Evolutionary conservation across 2,888 invertebrate species (phyloP).

Genomic region (Linnaemya vulpina): DNA sequence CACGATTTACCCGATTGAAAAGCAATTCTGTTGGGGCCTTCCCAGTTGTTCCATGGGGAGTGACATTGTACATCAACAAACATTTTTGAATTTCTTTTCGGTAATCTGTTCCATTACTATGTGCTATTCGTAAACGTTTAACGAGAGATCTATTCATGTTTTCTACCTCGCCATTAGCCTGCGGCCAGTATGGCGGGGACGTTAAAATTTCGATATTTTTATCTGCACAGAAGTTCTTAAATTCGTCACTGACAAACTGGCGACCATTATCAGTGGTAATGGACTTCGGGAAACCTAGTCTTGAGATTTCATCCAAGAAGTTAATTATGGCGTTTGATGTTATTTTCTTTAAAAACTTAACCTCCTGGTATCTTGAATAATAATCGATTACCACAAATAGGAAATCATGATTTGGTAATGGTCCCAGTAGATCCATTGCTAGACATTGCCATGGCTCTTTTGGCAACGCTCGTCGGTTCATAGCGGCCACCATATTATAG

Average conservation of each 20-base stretch:
- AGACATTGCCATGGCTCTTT: no score
- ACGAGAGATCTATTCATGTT: conserved; percentile 60
- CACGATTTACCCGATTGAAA: conserved; percentile 65
- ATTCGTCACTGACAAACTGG: conserved; percentile 60
- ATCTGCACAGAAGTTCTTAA: conserved; percentile 32
- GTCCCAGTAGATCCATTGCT: no score
- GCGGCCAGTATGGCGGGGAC: conserved; percentile 60
- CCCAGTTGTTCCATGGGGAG: conserved; percentile 69
- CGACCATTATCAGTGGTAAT: conserved; percentile 66
- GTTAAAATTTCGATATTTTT: conserved; percentile 58
- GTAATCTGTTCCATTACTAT: conserved; percentile 55
- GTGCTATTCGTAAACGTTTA: conserved; percentile 62
- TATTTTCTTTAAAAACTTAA: conserved; percentile 41
- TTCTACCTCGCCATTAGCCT: conserved; percentile 40
- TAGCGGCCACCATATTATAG: no score
- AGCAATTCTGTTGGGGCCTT: conserved; percentile 63
- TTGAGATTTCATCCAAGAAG: conserved; percentile 1
- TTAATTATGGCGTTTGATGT: conserved; percentile 50
- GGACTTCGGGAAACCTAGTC: conserved; percentile 57
- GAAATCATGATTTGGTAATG: no score
- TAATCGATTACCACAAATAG: conserved; percentile 41
- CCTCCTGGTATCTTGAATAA: conserved; percentile 58
- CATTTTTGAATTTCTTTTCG: conserved; percentile 62
- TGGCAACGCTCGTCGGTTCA: no score
- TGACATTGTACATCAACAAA: conserved; percentile 60